Evolutionary conservation across 2,888 invertebrate genomes (phyloP).

Genomic region (Sclerodermus sp.): DNA sequence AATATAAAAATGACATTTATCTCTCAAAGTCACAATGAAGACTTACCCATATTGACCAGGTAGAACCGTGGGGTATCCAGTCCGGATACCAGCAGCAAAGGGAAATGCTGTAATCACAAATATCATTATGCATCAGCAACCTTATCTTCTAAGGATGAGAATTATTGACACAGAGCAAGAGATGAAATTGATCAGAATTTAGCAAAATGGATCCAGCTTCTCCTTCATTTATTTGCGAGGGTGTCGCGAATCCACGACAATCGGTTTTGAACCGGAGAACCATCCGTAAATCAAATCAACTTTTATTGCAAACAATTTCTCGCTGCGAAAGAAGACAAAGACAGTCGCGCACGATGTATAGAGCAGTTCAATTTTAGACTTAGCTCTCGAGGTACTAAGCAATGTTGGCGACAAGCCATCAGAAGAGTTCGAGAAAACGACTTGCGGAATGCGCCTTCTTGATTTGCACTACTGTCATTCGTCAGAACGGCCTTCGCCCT

Average conservation of each 20-base stretch:
- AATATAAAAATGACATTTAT: constrained; percentile 25
- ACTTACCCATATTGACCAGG: constrained; percentile 87
- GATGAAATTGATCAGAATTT: no score
- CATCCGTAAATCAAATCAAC: no score
- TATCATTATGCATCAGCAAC: no score
- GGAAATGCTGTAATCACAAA: constrained; percentile 66
- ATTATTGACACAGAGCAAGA: no score
- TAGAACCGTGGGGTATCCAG: constrained; percentile 77
- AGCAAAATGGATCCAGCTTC: no score
- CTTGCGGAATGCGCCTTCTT: not conserved
- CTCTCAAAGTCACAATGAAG: constrained; percentile 13
- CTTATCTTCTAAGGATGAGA: no score
- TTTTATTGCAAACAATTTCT: not conserved
- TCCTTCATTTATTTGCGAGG: no score
- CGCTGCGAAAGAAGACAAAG: constrained; percentile 18
- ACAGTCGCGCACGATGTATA: constrained; percentile 21
- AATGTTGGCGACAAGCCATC: constrained; percentile 45
- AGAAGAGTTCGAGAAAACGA: not conserved
- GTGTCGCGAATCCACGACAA: no score
- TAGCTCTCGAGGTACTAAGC: constrained; percentile 38
- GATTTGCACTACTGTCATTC: constrained; percentile 12
- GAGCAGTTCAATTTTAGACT: constrained; percentile 51
- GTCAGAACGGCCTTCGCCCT: constrained; percentile 14
- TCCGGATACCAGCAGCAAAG: constrained; percentile 74
- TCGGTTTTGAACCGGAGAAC: no score